Conservation (phyloP, 2,888 invertebrate genomes). For the Spodoptera littoralis region DNA sequence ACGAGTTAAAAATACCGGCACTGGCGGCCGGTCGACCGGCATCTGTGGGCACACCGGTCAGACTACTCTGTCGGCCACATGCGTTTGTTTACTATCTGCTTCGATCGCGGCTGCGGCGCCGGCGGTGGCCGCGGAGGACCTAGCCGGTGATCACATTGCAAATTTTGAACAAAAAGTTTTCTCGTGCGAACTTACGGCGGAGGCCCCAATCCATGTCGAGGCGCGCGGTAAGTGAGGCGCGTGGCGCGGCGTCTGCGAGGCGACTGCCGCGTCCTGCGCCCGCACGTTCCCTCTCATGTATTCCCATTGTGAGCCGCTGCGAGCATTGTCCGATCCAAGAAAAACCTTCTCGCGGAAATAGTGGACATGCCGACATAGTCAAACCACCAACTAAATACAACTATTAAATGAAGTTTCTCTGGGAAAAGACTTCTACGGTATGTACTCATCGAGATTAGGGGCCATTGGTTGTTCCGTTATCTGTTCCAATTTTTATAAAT, state of each 20-base stretch:
- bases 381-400: constrained; percentile 43
- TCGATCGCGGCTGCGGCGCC: constrained; percentile 69
- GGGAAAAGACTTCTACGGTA: constrained; percentile 11
- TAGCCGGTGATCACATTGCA: constrained; percentile 56
- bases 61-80: constrained; percentile 84
- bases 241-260: constrained; percentile 82
- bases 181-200: constrained; percentile 83
- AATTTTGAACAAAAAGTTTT: constrained; percentile 66
- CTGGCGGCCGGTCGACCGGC: constrained; percentile 82
- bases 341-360: constrained; percentile 65
- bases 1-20: constrained; percentile 88
- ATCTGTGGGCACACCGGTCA: constrained; percentile 86
- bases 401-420: constrained; percentile 39
- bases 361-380: constrained; percentile 56
- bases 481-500: constrained; percentile 2
- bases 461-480: neutral
- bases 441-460: neutral
- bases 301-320: constrained; percentile 73
- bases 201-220: constrained; percentile 87
- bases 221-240: constrained; percentile 70
- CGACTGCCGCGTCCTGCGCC: constrained; percentile 87
- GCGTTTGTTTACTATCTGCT: constrained; percentile 87
- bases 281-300: constrained; percentile 74
- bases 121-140: constrained; percentile 61
- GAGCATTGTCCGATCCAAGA: constrained; percentile 73